Base-by-base conservation (phyloP, 2,888 invertebrate genomes). In the Onthophagus sagittarius region DNA sequence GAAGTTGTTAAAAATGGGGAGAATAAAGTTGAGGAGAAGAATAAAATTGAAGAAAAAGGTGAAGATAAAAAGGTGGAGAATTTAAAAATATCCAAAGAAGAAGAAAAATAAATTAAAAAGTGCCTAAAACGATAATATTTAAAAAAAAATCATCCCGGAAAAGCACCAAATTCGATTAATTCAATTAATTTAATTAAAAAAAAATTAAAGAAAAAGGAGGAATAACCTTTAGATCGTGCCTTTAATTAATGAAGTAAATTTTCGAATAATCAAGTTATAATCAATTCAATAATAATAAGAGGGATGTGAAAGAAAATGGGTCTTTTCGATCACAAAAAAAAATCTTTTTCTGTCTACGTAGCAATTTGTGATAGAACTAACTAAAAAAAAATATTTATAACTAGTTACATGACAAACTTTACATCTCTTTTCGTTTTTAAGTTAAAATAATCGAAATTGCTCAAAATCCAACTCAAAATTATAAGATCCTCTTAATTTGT, bases 1-100 rank as follows among this genome's bases (percentile, higher is more conserved):
- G 73, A 72, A n/a, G 71, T 72, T 7, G 39, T 53, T 4, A 53
- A 53, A 53, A 53, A 69, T 69, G 71, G 23, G 53, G 62, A 73
- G 13, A 71, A 71, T 53, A 11, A 53, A 53, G 69, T 62, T 9
- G 62, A 71, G 13, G 71, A 74, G 33, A 67, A 63, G n/a, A 65
- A 13, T 13, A 67, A 62, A 63, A 53, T 14, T 62, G 67, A 67
- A n/a, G 63, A 72, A 15, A 53, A 71, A 62, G 13, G 62, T 23
- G 15, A 63, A 32, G 11, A 11, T 6, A 4, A 53, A 33, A 33
- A 33, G 1, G 39, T 53, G 39, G 11, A 23, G 1, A 23, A 23
- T 3, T 23, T 23, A 23, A 23, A 23, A 23, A 3, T 23, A 23
- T 23, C 23, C 23, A 23, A 23, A 23, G 23, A 23, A 3, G 23